Evolutionary conservation across 1,140 invertebrate species (phyloP), one percentile per base, ranked within the genome.

Genomic region (Sarcophaga peregrina): DNA sequence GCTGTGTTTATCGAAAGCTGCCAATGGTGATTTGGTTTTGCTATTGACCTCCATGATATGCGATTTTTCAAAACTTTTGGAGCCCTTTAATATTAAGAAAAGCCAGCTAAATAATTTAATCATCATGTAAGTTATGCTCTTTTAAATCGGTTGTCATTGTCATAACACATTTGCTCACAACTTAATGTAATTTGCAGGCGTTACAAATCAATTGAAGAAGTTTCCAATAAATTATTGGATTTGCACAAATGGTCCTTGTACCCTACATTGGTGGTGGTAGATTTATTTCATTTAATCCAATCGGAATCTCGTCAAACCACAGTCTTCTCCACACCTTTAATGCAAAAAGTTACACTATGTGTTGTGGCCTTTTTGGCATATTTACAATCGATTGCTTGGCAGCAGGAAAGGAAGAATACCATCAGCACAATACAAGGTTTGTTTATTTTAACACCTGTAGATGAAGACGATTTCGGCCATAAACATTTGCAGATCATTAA

Each of bases 211-310:
- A 82, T 82, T 72, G 81, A 82, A 50, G 81, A 72, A 20, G 48
- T 82, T 17, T 48, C 45, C 17, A 62, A 73, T 11, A 82, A 82
- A n/a, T 50, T 82, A 37, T 74, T 82, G 10, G n/a, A 72, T n/a
- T 45, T 82, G 20, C 81, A 82, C 58, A 54, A 72, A 47, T 82
- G 81, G 81, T n/a, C 62, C 5, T 11, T 72, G 62, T 47, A 74
- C 5, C 81, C 81, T 5, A 9, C 72, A 9, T 37, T 82, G 17
- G 72, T 74, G 13, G 72, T 74, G 8, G 20, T 82, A 3, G 72
- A 82, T 52, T 25, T 78, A 17, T 17, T n/a, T 5, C 17, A 68
- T 10, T 68, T 68, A 68, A 20, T 68, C 9, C 50, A 52, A 52
- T 10, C 50, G 5, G 50, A 68, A 68, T 7, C 10, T n/a, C 2